Evolutionary conservation across 1,140 invertebrate genomes (phyloP), one percentile per base, ranked within the genome.

Genomic region (Pogonus chalceus): DNA sequence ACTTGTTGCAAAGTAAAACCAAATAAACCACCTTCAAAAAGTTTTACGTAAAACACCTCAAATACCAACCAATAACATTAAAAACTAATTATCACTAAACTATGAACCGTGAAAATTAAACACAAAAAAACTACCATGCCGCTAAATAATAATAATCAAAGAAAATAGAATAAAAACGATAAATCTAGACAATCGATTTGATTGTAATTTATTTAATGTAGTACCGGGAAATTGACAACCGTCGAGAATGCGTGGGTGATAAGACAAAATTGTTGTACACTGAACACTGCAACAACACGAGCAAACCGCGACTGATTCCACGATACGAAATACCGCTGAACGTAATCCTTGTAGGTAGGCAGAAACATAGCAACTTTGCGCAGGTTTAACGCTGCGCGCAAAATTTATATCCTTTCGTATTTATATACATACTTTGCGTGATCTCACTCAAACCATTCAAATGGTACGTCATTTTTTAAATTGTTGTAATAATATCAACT

Each of bases 281-380:
- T 10, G 37, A 10, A 43, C 37, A 43, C 37, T 43, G n/a, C n/a
- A n/a, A 43, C 37, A 43, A 43, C 37, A 43, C 37, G 37, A 16
- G 18, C 37, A 12, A 43, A 43, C 37, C 37, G 18, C 37, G 37
- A 43, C 37, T 43, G 37, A 43, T 10, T 43, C n/a, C n/a, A n/a
- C n/a, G n/a, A n/a, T n/a, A n/a, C n/a, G n/a, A n/a, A 16, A 43
- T 10, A 43, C 9, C 9, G 18, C 37, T n/a, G n/a, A n/a, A n/a
- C 37, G 37, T 43, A 43, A 43, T 43, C 37, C 37, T 43, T 43
- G 37, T 43, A n/a, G n/a, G 37, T 43, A 43, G 37, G 37, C 18
- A 43, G 7, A 43, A 4, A 18, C 37, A 31, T 16, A 3, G 37
- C 9, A 18, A 16, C 4, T 43, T 9, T 9, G 7, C 18, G 37